Base-by-base conservation (phyloP, 2,113 vertebrate species). In the Poeciliopsis occidentalis region DNA sequence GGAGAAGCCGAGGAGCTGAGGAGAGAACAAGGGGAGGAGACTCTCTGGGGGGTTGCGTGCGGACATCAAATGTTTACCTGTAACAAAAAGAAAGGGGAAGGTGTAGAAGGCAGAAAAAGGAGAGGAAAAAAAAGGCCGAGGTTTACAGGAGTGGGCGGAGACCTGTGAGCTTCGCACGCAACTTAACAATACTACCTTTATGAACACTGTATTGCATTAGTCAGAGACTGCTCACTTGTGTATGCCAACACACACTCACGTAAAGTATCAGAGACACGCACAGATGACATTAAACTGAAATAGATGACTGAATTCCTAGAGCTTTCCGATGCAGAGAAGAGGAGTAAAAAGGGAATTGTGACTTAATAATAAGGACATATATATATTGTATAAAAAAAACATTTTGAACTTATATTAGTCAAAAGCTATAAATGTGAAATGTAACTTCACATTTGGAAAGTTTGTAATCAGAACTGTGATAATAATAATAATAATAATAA, bases 111-210 rank as follows among this genome's bases (percentile, higher is more conserved):
- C 84, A 90, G 88, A 89, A 90, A 54, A 90, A 85, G 73, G 44
- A 75, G 78, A 82, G 78, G 85, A 89, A 90, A 92, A 92, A 92
- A 94, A 91, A 82, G 86, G 91, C 93, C 90, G 95, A 81, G 95
- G 95, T 96, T 96, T 94, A 94, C 91, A 94, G 95, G 91, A 86
- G 94, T 93, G 95, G 96, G 95, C 85, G 94, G 95, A 91, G 95
- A 92, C 87, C 75, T 85, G 72, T 88, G 93, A 94, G 94, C 95
- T 97, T 96, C 90, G 96, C 96, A 97, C 96, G 96, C 96, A 96
- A 95, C 85, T 79, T 93, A 97, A 97, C 96, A 97, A 97, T 97
- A 91, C 95, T 91, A 94, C 95, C 94, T 95, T 97, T 97, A 94
- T 97, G 91, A 91, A 93, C 83, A 88, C 85, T 87, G 87, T 87